Evolutionary conservation across 1,140 invertebrate genomes (phyloP).

Genomic region (Cylas formicarius): DNA sequence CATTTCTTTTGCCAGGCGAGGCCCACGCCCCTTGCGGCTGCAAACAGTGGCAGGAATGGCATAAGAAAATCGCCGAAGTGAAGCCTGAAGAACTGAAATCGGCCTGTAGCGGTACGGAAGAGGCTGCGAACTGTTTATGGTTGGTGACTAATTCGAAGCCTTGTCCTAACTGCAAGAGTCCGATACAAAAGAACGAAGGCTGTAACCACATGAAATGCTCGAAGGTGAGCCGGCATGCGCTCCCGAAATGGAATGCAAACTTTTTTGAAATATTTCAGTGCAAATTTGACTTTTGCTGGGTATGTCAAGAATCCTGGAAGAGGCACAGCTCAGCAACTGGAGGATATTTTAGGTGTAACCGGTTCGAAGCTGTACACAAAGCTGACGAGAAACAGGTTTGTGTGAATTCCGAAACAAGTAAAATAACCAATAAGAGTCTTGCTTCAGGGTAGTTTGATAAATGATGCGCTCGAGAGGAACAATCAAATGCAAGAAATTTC

Average conservation of each 20-base stretch:
- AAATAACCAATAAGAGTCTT: neutral
- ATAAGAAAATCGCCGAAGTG: slow-evolving; percentile 55
- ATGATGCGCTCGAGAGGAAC: slow-evolving; percentile 54
- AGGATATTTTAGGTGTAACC: slow-evolving; percentile 67
- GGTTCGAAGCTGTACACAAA: slow-evolving; percentile 60
- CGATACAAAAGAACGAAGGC: slow-evolving; percentile 72
- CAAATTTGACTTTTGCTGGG: slow-evolving; percentile 72
- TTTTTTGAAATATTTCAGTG: slow-evolving; percentile 44
- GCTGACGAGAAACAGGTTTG: slow-evolving; percentile 56
- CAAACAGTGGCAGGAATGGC: slow-evolving; percentile 60
- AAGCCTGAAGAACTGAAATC: slow-evolving; percentile 57
- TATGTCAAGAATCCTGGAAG: slow-evolving; percentile 70
- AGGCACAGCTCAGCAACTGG: slow-evolving; percentile 65
- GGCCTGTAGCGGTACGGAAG: slow-evolving; percentile 54
- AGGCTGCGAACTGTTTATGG: slow-evolving; percentile 66
- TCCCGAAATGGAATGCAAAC: neutral
- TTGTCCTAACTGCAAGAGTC: slow-evolving; percentile 65
- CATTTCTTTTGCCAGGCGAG: slow-evolving; percentile 43
- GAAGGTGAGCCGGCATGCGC: slow-evolving; percentile 47
- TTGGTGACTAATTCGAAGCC: slow-evolving; percentile 68
- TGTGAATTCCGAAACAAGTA: too few species aligned
- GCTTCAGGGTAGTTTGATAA: slow-evolving; percentile 45
- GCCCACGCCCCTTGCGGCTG: slow-evolving; percentile 65
- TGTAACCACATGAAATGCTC: slow-evolving; percentile 75
- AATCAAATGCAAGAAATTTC: slow-evolving; percentile 58